These are phyloP conservation scores for Meteorus cinctellus DNA, from an alignment of 2,888 invertebrate genomes.

Conservation along the genomic window DNA sequence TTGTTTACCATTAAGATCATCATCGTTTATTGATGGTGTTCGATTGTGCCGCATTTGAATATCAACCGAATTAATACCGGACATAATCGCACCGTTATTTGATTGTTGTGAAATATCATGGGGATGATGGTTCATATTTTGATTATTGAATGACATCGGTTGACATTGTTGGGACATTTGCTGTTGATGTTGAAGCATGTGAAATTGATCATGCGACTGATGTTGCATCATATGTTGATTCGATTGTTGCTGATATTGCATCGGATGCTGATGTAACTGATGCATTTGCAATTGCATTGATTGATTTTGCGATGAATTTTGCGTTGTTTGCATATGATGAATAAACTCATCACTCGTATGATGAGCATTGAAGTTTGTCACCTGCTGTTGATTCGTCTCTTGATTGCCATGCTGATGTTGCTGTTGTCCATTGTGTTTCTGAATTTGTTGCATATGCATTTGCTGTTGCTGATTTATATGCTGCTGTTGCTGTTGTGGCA, in stretches of 20 bases:
- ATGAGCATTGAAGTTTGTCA: slow-evolving; percentile 57
- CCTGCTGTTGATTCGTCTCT: slow-evolving; percentile 52
- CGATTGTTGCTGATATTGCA: slow-evolving; percentile 50
- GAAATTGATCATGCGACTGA: slow-evolving; percentile 59
- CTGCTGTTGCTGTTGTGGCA: slow-evolving; percentile 63
- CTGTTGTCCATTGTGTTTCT: slow-evolving; percentile 54
- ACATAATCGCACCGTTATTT: slow-evolving; percentile 59
- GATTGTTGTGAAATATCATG: slow-evolving; percentile 67
- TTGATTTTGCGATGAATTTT: slow-evolving; percentile 58
- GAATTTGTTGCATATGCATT: slow-evolving; percentile 53
- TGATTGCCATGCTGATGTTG: slow-evolving; percentile 52
- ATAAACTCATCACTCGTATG: slow-evolving; percentile 61
- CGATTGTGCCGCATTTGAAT: slow-evolving; percentile 63
- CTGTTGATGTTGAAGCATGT: slow-evolving; percentile 72
- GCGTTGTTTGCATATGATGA: slow-evolving; percentile 64
- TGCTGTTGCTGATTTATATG: slow-evolving; percentile 56
- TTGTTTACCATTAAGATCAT: slow-evolving; percentile 64
- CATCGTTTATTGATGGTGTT: slow-evolving; percentile 56
- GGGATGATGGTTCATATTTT: slow-evolving; percentile 69
- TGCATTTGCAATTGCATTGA: slow-evolving; percentile 63
- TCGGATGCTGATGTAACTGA: slow-evolving; percentile 66
- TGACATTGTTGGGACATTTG: slow-evolving; percentile 73
- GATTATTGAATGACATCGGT: slow-evolving; percentile 66
- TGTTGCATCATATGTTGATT: slow-evolving; percentile 62
- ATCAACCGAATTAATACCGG: slow-evolving; percentile 59